These are phyloP conservation scores for Rafetus swinhoei DNA, from an alignment of 2,113 vertebrate genomes.

Conservation along the genomic window DNA sequence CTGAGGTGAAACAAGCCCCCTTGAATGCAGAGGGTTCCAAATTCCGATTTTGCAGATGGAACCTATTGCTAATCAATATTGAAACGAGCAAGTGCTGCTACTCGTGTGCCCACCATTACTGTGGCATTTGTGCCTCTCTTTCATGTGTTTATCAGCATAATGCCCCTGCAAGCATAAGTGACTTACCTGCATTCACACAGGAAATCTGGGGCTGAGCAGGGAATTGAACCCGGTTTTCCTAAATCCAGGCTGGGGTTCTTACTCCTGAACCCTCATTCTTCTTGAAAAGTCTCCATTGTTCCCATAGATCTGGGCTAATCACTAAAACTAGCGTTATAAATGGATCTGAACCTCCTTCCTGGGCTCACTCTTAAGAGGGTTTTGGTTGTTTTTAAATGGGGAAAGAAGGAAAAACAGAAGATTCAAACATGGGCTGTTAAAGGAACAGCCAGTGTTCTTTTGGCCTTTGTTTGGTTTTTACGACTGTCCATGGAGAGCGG, in stretches of 20 bases:
- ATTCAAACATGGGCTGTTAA: not conserved
- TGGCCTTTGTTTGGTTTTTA: not conserved
- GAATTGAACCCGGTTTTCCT: not conserved
- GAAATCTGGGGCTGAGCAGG: not conserved
- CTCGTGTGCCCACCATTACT: not conserved
- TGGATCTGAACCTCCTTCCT: not conserved
- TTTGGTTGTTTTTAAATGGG: too few relatives aligned
- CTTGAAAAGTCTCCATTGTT: fast-evolving
- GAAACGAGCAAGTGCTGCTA: fast-evolving
- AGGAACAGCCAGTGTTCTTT: not conserved
- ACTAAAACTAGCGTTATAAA: not conserved
- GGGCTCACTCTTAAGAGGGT: not conserved
- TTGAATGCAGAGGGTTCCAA: fast-evolving
- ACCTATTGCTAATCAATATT: fast-evolving
- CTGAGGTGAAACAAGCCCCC: not conserved
- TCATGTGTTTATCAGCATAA: not conserved
- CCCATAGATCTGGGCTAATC: not conserved
- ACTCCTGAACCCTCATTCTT: not conserved
- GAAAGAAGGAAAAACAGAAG: not conserved
- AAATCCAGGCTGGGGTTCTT: too few relatives aligned
- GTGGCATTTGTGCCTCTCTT: not conserved
- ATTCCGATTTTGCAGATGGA: not conserved
- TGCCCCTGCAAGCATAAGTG: not conserved
- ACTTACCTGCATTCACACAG: not conserved
- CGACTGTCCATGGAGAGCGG: not conserved